These are phyloP conservation scores for Hesperophylax magnus DNA, from an alignment of 1,140 invertebrate genomes.

Conservation along the genomic window DNA sequence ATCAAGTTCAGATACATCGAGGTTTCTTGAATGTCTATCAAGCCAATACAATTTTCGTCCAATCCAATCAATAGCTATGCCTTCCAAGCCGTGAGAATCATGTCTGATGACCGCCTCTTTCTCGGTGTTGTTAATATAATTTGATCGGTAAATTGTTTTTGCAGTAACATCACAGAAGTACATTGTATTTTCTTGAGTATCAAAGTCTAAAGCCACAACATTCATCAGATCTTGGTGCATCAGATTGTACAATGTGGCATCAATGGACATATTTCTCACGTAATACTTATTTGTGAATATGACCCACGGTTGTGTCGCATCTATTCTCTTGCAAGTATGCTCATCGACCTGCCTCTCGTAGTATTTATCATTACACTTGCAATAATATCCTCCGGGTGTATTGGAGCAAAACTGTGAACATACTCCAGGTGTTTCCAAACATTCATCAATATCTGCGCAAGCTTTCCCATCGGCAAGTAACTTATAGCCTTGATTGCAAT, in stretches of 20 bases:
- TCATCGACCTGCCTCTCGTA: constrained; percentile 91
- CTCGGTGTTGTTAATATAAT: constrained; percentile 68
- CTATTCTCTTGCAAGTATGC: constrained; percentile 91
- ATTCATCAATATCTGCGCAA: constrained; percentile 95
- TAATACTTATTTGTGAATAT: constrained; percentile 99
- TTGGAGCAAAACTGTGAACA: constrained; percentile 97
- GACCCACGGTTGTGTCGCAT: constrained; percentile 89
- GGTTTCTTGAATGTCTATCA: constrained; percentile 94
- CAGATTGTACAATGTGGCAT: constrained; percentile 88
- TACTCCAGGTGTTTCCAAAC: constrained; percentile 88
- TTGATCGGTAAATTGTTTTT: constrained; percentile 89
- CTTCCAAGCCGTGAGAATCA: constrained; percentile 95
- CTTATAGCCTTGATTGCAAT: constrained; percentile 95
- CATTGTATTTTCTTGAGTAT: constrained; percentile 85
- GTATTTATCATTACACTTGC: constrained; percentile 95
- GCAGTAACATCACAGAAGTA: constrained; percentile 97
- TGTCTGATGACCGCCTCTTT: constrained; percentile 92
- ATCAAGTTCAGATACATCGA: constrained; percentile 93
- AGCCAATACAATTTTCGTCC: constrained; percentile 97
- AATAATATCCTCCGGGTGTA: constrained; percentile 94
- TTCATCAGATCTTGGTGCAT: constrained; percentile 97
- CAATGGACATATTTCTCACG: constrained; percentile 93
- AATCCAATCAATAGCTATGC: constrained; percentile 97
- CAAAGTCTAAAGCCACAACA: constrained; percentile 96
- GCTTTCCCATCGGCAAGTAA: constrained; percentile 88